Conservation (phyloP, 2,888 invertebrate species). For the Tetragonula carbonaria region DNA sequence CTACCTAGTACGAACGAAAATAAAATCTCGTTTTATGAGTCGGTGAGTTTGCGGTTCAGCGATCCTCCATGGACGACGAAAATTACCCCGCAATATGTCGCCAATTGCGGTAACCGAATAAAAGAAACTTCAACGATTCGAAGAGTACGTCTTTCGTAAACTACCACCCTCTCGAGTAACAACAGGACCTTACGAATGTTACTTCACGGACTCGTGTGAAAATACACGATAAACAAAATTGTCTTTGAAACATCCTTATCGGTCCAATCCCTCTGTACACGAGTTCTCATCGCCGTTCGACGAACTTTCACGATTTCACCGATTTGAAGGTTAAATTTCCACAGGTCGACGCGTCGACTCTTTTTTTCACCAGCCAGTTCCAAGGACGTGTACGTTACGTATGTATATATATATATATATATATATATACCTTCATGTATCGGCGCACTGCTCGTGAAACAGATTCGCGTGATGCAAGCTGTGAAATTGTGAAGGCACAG, state of each 20-base stretch:
- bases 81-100: slow-evolving; percentile 81
- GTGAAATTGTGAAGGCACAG: no score
- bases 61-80: slow-evolving; percentile 73
- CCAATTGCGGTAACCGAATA: slow-evolving; percentile 72
- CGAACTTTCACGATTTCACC: not conserved
- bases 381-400: no score
- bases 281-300: not conserved
- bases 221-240: not conserved
- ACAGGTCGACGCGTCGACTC: no score
- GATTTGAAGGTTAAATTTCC: not conserved
- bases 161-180: slow-evolving; percentile 27
- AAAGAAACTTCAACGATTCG: slow-evolving; percentile 27
- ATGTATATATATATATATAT: no score
- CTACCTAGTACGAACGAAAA: slow-evolving; percentile 53
- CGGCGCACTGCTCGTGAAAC: not conserved
- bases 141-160: slow-evolving; percentile 41
- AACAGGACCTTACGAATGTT: not conserved
- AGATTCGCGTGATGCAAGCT: no score
- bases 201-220: not conserved
- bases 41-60: slow-evolving; percentile 75
- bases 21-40: slow-evolving; percentile 81
- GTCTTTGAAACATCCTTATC: not conserved
- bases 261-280: no score
- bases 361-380: not conserved
- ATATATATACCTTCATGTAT: no score